Evolutionary conservation across 23 tunicate species (phyloP), one percentile per base, ranked within the genome.

Genomic region (Trididemnum nubilum): DNA sequence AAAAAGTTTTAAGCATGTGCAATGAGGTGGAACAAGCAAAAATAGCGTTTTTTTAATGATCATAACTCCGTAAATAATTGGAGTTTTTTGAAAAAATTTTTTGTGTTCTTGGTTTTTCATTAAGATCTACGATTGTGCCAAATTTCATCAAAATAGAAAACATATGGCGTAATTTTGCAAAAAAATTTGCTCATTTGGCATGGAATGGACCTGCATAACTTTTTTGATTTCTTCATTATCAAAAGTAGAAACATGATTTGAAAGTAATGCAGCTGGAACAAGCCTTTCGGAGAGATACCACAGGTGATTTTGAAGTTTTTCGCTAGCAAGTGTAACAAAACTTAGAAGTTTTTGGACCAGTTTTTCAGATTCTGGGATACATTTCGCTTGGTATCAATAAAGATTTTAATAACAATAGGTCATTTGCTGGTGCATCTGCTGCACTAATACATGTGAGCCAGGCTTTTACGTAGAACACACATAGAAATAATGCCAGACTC

Each of bases 361-460:
- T 61, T 61, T 61, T 44, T 44, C 54, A 15, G 54, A 44, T 44
- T 44, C 54, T 44, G 54, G 54, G 54, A 44, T 44, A 44, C 54
- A 22, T 61, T n/a, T 61, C 22, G 29, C 30, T 25, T 22, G 69
- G 54, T 44, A 4, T 61, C 22, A 22, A 25, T 25, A 61, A 61
- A 61, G 30, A n/a, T 61, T 61, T 61, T 22, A 61, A 61, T 25
- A 61, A 61, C 69, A 22, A 24, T 25, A 61, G 30, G 30, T 61
- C 69, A 61, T 61, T 61, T 61, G 69, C 69, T 22, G 69, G 69
- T n/a, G 30, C 69, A 61, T 61, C 69, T 61, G 69, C 69, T 61
- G 69, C 69, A 61, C 69, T 61, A 61, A 24, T 25, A 61, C 69
- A 61, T 15, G 54, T 44, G 54, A 44, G 54, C 54, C 54, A 44